Evolutionary conservation across 2,888 invertebrate species (phyloP).

Genomic region (Sturmia bella): DNA sequence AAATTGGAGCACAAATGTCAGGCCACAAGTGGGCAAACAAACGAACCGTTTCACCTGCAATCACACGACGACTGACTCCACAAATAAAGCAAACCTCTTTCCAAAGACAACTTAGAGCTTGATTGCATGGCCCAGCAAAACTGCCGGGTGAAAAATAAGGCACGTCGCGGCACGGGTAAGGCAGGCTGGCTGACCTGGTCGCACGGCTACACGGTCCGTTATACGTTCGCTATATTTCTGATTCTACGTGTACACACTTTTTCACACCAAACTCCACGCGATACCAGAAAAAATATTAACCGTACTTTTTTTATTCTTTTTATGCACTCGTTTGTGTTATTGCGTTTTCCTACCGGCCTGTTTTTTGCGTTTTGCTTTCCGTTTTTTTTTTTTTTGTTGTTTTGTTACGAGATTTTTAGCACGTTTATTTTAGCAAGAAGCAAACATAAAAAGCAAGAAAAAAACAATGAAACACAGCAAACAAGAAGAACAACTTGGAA

Average conservation of each 20-base stretch:
- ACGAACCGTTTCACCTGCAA: conserved; percentile 71
- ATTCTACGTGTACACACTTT: conserved; percentile 52
- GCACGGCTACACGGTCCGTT: conserved; percentile 49
- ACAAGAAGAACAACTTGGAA: conserved; percentile 63
- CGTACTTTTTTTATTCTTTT: conserved; percentile 31
- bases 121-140: conserved; percentile 51
- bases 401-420: conserved; percentile 47
- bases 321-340: conserved; percentile 48
- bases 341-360: conserved; percentile 22
- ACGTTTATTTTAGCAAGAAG: conserved; percentile 59
- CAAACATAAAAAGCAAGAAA: conserved; percentile 37
- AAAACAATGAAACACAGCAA: conserved; percentile 48
- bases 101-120: conserved; percentile 54
- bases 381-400: conserved; percentile 36
- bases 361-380: conserved; percentile 35
- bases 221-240: conserved; percentile 58
- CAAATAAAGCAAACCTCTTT: conserved; percentile 56
- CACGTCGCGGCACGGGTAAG: conserved; percentile 57
- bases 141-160: conserved; percentile 36
- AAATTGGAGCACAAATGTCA: conserved; percentile 60
- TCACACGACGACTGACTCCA: conserved; percentile 67
- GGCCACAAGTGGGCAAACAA: conserved; percentile 69
- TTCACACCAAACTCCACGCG: neutral
- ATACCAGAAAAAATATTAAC: conserved; percentile 4
- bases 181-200: conserved; percentile 42